Conservation (phyloP, 2,797 vertebrate genomes). For the Peromyscus aztecus region DNA sequence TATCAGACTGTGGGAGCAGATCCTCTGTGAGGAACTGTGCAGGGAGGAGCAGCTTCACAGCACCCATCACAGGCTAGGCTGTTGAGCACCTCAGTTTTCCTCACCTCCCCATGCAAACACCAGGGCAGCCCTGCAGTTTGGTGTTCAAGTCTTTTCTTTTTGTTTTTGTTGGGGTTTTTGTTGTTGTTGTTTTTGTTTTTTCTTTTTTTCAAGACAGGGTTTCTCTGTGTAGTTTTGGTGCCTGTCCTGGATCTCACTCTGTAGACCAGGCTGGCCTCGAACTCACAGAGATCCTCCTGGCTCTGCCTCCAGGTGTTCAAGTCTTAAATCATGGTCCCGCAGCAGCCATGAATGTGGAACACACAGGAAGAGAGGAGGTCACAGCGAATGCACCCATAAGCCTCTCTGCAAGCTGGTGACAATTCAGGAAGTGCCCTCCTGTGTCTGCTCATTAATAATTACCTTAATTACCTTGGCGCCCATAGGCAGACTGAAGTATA, state of each 20-base stretch:
- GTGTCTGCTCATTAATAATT: background rate
- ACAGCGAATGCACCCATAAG: background rate
- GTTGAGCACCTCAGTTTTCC: fast-evolving
- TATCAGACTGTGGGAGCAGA: background rate
- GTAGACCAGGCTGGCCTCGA: too few species aligned
- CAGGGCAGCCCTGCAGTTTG: background rate
- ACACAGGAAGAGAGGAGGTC: background rate
- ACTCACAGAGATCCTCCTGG: too few species aligned
- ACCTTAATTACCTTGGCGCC: background rate
- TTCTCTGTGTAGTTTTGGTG: too few species aligned
- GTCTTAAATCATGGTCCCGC: background rate
- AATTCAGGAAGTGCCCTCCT: background rate
- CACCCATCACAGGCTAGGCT: fast-evolving
- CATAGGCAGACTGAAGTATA: background rate
- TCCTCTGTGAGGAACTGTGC: background rate
- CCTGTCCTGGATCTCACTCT: too few species aligned
- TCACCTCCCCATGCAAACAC: background rate
- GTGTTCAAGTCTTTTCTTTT: background rate
- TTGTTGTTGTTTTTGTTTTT: too few species aligned
- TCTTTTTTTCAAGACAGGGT: too few species aligned
- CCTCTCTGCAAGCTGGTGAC: background rate
- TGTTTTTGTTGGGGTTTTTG: too few species aligned
- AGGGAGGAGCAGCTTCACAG: too few species aligned
- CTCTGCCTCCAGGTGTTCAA: background rate
- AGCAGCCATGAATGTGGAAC: background rate